Evolutionary conservation across 2,113 vertebrate species (phyloP), one percentile per base, ranked within the genome.

Genomic region (Amphilophus citrinellus): DNA sequence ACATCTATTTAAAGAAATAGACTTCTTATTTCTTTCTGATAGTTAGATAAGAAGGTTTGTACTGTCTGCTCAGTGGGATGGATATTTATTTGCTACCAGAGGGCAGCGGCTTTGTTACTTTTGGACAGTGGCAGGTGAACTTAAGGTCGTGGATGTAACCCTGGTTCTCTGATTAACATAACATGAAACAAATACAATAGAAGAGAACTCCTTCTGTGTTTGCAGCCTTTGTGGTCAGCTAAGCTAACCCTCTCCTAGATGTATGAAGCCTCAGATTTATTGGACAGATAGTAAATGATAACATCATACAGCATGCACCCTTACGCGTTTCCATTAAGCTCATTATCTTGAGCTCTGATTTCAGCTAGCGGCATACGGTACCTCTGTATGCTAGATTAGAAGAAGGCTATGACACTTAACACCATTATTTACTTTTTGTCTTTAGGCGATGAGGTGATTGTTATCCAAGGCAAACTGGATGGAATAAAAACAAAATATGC

Each of bases 381-480:
- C 60, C 11, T 50, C 59, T 61, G 7, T 37, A 30, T 50, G 14
- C 20, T 10, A 47, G 18, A 32, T 14, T 20, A 56, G 13, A 73
- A 56, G 68, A 56, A 73, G 68, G 27, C 20, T 35, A n/a, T 35
- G 47, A 73, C 44, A 73, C 27, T 73, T 6, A 14, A 73, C 17
- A 73, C 53, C 44, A 32, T 78, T 61, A n/a, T 57, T 57, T 39
- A 9, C 5, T 76, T 61, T 53, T 1, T 68, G 5, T 90, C 56
- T 84, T 7, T 89, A 99, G 98, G 98, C 89, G 98, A 99, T 87
- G 98, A 99, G 96, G 98, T 99, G 88, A 91, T 99, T 80, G 96
- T 98, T 73, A 97, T 99, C 93, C 98, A 99, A 95, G 97, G 98
- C 89, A 99, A 99, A 92, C 94, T 99, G 89, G 98, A 99, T 82